Conservation (phyloP, 2,113 vertebrate genomes). For the Tragelaphus scriptus region DNA sequence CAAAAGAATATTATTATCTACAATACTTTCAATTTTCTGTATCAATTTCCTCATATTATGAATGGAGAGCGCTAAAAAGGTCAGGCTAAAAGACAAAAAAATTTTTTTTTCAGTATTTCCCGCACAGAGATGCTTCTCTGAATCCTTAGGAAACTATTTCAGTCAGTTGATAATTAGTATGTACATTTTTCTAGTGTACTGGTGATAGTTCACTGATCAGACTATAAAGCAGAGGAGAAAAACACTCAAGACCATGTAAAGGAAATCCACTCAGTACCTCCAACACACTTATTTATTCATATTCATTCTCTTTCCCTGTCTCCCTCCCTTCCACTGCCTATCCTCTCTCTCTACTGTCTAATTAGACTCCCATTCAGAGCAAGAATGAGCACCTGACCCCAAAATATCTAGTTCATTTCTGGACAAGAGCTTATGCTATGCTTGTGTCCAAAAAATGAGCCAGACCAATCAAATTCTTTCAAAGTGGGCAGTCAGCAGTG, state of each 20-base stretch:
- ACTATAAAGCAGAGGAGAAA: neutral
- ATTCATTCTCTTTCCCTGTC: neutral
- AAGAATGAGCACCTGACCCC: neutral
- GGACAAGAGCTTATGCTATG: neutral
- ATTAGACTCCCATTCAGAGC: neutral
- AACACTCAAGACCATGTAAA: neutral
- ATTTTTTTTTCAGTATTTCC: neutral
- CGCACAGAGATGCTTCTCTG: neutral
- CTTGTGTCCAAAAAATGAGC: neutral
- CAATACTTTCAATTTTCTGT: neutral
- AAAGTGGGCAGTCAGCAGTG: neutral
- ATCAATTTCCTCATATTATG: neutral
- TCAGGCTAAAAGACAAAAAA: neutral
- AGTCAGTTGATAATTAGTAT: neutral
- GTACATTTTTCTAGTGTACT: neutral
- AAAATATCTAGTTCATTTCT: neutral
- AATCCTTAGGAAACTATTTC: slow-evolving; percentile 3
- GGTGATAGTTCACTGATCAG: neutral
- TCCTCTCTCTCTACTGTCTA: neutral
- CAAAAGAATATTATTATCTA: neutral
- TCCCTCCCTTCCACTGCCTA: neutral
- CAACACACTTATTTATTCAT: neutral
- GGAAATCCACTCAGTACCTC: neutral
- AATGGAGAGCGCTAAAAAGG: neutral
- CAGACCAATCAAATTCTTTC: neutral